Base-by-base conservation (phyloP, 2,888 invertebrate species). In the Clusia tigrina region DNA sequence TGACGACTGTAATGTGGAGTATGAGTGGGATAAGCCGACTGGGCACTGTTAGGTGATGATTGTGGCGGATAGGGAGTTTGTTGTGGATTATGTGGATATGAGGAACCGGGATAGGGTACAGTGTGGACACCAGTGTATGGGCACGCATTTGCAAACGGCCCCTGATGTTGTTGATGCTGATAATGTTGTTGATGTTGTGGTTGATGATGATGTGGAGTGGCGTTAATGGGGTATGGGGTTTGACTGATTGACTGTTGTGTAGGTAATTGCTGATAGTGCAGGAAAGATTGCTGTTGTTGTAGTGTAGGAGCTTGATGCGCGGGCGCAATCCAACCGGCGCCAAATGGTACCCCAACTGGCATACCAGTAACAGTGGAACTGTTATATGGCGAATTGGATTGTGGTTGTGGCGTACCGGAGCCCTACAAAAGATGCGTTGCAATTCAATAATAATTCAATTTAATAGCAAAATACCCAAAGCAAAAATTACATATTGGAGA, bases 371-470 rank as follows among this genome's bases (percentile, higher is more conserved):
- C n/a, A 65, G 64, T 64, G 60, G 66, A 62, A 69, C 56, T 73
- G 68, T 70, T 78, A 62, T 73, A 60, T 60, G 74, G 60, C 58
- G 71, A 60, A 22, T 54, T 46, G 66, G 72, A 71, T 63, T 77
- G 72, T 70, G 75, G 70, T 69, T 79, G 70, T 77, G 80, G 79
- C 78, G 78, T 79, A 74, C 83, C 83, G 73, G 83, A 74, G 76
- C 83, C 82, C 83, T 83, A 83, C 75, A 81, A 73, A 73, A 70
- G n/a, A 67, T 64, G 55, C 63, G 63, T 46, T 42, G 55, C 46
- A 54, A 60, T 51, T 64, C 38, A 64, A 63, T 54, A 48, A n/a
- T n/a, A n/a, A n/a, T 57, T 55, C 2, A 42, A 42, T 42, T 42
- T n/a, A n/a, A n/a, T n/a, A n/a, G n/a, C n/a, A n/a, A n/a, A n/a